Conservation (phyloP, 2,888 invertebrate species). For the Eugnorisma glareosa region DNA sequence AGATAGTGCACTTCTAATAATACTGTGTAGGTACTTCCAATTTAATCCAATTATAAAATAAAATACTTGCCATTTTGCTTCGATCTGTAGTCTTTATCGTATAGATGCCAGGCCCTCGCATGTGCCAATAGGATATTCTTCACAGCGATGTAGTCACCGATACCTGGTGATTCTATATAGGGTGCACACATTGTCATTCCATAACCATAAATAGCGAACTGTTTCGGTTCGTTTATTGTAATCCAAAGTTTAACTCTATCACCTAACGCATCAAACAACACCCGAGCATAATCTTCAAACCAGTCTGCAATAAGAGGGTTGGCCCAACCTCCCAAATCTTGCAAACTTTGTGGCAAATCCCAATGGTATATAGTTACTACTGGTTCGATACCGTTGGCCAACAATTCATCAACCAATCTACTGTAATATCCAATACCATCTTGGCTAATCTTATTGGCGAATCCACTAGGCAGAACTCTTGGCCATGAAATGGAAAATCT, state of each 20-base stretch:
- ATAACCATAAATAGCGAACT: slow-evolving; percentile 85
- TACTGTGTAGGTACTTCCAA: not conserved
- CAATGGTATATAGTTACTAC: slow-evolving; percentile 90
- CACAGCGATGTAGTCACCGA: slow-evolving; percentile 88
- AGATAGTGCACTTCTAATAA: not conserved
- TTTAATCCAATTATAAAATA: not conserved
- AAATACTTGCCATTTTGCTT: slow-evolving; percentile 75
- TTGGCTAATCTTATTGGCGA: slow-evolving; percentile 88
- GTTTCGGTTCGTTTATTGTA: slow-evolving; percentile 91
- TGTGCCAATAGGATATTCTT: slow-evolving; percentile 91
- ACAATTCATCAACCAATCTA: slow-evolving; percentile 90
- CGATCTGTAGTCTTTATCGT: slow-evolving; percentile 80
- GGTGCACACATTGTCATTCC: slow-evolving; percentile 80
- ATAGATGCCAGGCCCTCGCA: slow-evolving; percentile 86
- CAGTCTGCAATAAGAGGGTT: slow-evolving; percentile 85
- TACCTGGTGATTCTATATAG: slow-evolving; percentile 82
- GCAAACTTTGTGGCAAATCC: slow-evolving; percentile 90
- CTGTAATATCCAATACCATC: slow-evolving; percentile 92
- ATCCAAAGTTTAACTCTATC: slow-evolving; percentile 90
- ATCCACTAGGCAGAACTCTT: slow-evolving; percentile 91
- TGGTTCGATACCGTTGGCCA: slow-evolving; percentile 91
- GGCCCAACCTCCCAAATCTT: slow-evolving; percentile 90
- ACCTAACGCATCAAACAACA: slow-evolving; percentile 85
- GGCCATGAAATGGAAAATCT: slow-evolving; percentile 92
- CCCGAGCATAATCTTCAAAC: slow-evolving; percentile 88